Percentiles rank a stretch among this genome's conserved stretches.
phyloP scores from a whole-genome alignment of 2,113 vertebrate genomes.

The Pachycephala philippinensis region DNA sequence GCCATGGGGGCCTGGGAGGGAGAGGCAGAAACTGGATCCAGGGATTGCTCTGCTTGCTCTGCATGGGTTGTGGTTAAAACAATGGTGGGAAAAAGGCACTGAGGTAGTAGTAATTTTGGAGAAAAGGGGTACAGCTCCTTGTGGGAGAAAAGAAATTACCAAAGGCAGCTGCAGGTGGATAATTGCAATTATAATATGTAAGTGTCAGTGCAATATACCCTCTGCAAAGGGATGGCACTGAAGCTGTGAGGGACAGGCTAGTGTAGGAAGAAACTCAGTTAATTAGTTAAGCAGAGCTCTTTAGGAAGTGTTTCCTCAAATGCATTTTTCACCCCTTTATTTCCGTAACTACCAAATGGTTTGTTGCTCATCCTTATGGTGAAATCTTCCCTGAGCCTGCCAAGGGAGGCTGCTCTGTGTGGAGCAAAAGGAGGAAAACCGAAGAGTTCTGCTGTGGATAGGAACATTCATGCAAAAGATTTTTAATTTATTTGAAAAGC shows the following conservation, averaged over 20 bases:
- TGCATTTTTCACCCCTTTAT: background rate
- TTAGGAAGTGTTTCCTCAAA: slow-evolving; percentile 39
- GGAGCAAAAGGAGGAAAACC: background rate
- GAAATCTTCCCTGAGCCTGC: background rate
- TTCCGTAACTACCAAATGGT: background rate
- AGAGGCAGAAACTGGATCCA: background rate
- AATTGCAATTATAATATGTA: background rate
- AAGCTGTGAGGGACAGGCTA: background rate
- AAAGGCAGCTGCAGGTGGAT: background rate
- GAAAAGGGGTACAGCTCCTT: background rate
- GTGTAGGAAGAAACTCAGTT: slow-evolving; percentile 18
- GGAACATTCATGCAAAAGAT: background rate
- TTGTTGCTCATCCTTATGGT: slow-evolving; percentile 17
- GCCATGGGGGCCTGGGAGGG: too few relatives aligned
- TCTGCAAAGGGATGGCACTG: background rate
- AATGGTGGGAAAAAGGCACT: rapidly evolving
- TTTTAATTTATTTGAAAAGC: background rate
- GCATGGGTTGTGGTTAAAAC: background rate
- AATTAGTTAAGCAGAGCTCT: slow-evolving; percentile 52
- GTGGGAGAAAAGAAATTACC: background rate
- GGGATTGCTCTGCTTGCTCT: background rate
- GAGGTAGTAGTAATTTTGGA: background rate
- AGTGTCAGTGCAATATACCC: background rate
- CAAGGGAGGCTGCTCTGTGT: background rate
- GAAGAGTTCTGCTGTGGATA: background rate